phyloP scores from a whole-genome alignment of 2,797 vertebrate genomes.

The Eremophila alpestris region DNA sequence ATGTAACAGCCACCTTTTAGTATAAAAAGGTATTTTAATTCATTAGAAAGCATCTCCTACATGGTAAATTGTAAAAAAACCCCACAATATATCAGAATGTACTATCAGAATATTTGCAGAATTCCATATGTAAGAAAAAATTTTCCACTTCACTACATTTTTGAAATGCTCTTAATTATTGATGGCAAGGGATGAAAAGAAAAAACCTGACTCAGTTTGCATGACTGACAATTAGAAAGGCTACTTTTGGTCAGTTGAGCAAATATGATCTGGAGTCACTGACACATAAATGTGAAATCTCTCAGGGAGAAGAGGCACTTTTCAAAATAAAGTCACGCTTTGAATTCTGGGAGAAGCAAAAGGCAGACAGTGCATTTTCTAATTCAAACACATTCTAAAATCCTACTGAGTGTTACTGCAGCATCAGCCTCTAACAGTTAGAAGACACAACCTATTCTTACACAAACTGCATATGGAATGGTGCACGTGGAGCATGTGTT shows the following conservation, averaged over 20 bases:
- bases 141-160: not conserved
- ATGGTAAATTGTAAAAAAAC: not conserved
- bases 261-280: not conserved
- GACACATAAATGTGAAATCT: slow-evolving; percentile 8
- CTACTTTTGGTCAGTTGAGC: slow-evolving; percentile 36
- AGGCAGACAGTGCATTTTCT: not conserved
- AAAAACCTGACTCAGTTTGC: slow-evolving; percentile 7
- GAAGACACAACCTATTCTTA: not conserved
- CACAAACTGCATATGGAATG: not conserved
- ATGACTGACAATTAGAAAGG: slow-evolving; percentile 16
- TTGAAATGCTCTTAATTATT: slow-evolving; percentile 25
- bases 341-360: not conserved
- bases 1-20: not conserved
- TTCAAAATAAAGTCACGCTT: not conserved
- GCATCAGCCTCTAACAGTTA: not conserved
- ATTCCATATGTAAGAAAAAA: not conserved
- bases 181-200: slow-evolving; percentile 39
- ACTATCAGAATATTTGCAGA: not conserved
- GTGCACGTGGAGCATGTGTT: not conserved
- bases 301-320: not conserved
- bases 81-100: not conserved
- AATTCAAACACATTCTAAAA: not conserved
- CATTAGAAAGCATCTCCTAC: not conserved
- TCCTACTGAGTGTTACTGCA: not conserved
- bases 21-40: not conserved